Evolutionary conservation across 2,797 vertebrate genomes (phyloP), one percentile per base, ranked within the genome.

Genomic region (Phoeniculus purpureus): DNA sequence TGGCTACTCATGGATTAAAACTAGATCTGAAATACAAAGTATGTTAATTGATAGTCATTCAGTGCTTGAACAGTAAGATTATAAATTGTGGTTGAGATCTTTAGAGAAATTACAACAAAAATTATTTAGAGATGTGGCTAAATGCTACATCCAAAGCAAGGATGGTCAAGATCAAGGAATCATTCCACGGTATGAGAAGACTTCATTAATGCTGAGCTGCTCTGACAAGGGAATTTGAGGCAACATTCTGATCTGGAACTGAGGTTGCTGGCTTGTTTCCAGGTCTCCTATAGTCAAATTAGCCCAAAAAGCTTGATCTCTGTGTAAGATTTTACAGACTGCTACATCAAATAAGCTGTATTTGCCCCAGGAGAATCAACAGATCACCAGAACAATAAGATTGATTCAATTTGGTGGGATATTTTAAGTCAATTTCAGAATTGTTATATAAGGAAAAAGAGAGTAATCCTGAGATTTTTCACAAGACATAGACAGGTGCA

Each of bases 391-490:
- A 61, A 80, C 9, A 40, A 34, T 15, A 27, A 26, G 2, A 52
- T 47, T 1, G 0, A 15, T 25, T 76, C 31, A 7, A 1, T 40
- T 37, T 7, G 1, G 20, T 47, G 8, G 7, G 15, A 76, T 16
- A 48, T 6, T 17, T 58, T 2, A 80, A 80, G 29, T 3, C 23
- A 85, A 52, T 15, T 31, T 64, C 32, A 73, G 66, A 17, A 47
- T 11, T 27, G 3, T 5, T n/a, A 61, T 51, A 37, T 18, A 8
- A 82, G 10, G 7, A 68, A 79, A 76, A 59, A 52, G 1, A 51
- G 7, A 10, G 10, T 48, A 85, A 19, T 32, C 52, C 64, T 70
- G n/a, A 70, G n/a, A 84, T 14, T 61, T 54, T 72, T 72, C 10
- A 14, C 50, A 32, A 67, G 32, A n/a, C 4, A 51, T 3, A 21